Evolutionary conservation across 1,140 invertebrate species (phyloP).

Genomic region (Aethina tumida): DNA sequence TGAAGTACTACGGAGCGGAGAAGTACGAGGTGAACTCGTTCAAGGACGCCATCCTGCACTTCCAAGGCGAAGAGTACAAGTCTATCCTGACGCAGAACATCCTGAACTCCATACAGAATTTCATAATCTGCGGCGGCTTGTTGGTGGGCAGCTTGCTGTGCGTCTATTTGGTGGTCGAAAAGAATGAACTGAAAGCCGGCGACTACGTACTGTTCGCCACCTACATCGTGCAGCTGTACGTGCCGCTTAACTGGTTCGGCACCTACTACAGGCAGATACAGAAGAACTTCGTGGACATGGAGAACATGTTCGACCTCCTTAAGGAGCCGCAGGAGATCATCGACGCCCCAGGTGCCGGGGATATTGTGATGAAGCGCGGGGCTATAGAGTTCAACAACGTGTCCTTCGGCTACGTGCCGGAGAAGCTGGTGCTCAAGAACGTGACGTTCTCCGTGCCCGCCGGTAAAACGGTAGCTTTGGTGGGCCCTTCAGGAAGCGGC

Average conservation of each 20-base stretch:
- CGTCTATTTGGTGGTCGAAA: conserved; percentile 65
- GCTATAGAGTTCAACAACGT: conserved; percentile 84
- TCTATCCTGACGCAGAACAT: conserved; percentile 76
- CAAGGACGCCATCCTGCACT: conserved; percentile 67
- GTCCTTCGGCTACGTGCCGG: conserved; percentile 76
- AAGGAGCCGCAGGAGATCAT: conserved; percentile 76
- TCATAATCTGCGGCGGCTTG: conserved; percentile 79
- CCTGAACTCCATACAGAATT: conserved; percentile 81
- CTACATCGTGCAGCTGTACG: conserved; percentile 94
- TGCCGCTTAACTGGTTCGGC: conserved; percentile 93
- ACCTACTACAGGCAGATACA: conserved; percentile 98
- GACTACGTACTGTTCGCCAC: conserved; percentile 92
- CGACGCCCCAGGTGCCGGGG: conserved; percentile 67
- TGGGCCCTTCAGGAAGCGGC: conserved; percentile 84
- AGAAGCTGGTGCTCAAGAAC: conserved; percentile 71
- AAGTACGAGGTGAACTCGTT: conserved; percentile 81
- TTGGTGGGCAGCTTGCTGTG: conserved; percentile 80
- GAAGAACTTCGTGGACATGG: conserved; percentile 97
- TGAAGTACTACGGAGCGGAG: conserved; percentile 95
- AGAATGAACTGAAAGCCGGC: conserved; percentile 69
- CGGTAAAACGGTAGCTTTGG: conserved; percentile 85
- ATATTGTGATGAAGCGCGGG: conserved; percentile 61
- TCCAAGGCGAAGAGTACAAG: conserved; percentile 82
- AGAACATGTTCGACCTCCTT: conserved; percentile 97
- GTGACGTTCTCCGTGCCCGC: conserved; percentile 77